Percentiles rank a stretch among this genome's conserved stretches.
These are phyloP conservation scores for Poecilia picta DNA, from an alignment of 2,797 vertebrate genomes.

Conservation along the genomic window DNA sequence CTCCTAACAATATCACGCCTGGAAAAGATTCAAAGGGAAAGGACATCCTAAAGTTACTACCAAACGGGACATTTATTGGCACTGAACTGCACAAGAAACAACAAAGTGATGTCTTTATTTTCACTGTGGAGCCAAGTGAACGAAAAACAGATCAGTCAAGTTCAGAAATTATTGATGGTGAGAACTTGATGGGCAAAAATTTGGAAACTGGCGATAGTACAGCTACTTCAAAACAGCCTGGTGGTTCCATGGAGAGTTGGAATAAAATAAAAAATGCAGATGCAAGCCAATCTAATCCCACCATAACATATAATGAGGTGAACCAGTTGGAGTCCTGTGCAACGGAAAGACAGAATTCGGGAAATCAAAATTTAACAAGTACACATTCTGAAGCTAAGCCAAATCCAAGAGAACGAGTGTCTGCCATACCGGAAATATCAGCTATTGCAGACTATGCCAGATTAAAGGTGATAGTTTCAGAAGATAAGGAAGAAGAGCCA, in stretches of 20 bases:
- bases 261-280: conserved; percentile 37
- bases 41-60: conserved; percentile 24
- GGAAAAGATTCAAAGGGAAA: conserved; percentile 25
- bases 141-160: conserved; percentile 40
- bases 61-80: conserved; percentile 33
- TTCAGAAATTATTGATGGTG: conserved; percentile 32
- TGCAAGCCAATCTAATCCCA: conserved; percentile 32
- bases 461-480: conserved; percentile 81
- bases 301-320: conserved; percentile 43
- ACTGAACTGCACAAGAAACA: conserved; percentile 26
- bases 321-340: conserved; percentile 29
- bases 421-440: conserved; percentile 78
- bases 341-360: conserved; percentile 48
- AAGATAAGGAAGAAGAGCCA: conserved; percentile 55
- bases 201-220: conserved; percentile 24
- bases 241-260: conserved; percentile 32
- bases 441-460: conserved; percentile 83
- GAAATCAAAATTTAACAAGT: conserved; percentile 26
- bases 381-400: conserved; percentile 57
- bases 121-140: conserved; percentile 42
- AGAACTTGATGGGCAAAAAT: conserved; percentile 38
- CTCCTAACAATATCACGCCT: not conserved
- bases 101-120: conserved; percentile 34
- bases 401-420: conserved; percentile 59
- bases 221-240: conserved; percentile 33